A percentile compares a stretch with the other conserved stretches of the same genome.
phyloP scores from a whole-genome alignment of 2,888 invertebrate species.

The Quadroppia sp. region DNA sequence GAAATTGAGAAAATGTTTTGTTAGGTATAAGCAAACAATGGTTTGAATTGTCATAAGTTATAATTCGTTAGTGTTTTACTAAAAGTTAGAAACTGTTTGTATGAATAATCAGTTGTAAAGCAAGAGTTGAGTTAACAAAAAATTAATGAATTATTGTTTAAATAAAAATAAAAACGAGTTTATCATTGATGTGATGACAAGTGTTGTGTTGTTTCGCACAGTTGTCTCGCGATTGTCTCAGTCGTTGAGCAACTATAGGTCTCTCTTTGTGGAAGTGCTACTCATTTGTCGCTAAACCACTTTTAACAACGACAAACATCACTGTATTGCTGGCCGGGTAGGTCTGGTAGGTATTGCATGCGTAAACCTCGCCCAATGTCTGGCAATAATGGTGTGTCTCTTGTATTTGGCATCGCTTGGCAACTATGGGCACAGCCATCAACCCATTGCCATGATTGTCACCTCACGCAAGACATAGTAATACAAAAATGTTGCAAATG shows the following conservation, averaged over 20 bases:
- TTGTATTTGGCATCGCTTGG: constrained; percentile 29
- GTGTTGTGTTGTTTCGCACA: background rate
- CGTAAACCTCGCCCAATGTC: constrained; percentile 34
- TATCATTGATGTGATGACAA: constrained; percentile 6
- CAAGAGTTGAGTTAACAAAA: background rate
- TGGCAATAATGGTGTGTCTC: constrained; percentile 18
- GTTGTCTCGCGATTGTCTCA: background rate
- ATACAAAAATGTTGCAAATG: constrained; percentile 29
- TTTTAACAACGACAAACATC: background rate
- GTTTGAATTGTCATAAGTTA: too few relatives aligned
- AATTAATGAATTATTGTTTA: constrained; percentile 6
- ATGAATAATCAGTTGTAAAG: too few relatives aligned
- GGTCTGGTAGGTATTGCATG: constrained; percentile 26
- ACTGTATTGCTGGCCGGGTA: background rate
- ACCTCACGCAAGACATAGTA: constrained; percentile 21
- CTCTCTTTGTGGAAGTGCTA: constrained; percentile 20
- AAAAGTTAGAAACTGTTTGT: too few relatives aligned
- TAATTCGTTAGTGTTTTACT: too few relatives aligned
- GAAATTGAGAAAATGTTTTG: too few relatives aligned
- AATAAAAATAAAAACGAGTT: background rate
- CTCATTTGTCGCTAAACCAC: constrained; percentile 37
- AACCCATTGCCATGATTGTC: constrained; percentile 27
- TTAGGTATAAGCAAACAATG: too few relatives aligned
- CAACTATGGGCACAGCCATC: constrained; percentile 25
- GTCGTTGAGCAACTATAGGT: constrained; percentile 8